phyloP scores from a whole-genome alignment of 2,113 vertebrate genomes.

The Sylvicapra grimmia region DNA sequence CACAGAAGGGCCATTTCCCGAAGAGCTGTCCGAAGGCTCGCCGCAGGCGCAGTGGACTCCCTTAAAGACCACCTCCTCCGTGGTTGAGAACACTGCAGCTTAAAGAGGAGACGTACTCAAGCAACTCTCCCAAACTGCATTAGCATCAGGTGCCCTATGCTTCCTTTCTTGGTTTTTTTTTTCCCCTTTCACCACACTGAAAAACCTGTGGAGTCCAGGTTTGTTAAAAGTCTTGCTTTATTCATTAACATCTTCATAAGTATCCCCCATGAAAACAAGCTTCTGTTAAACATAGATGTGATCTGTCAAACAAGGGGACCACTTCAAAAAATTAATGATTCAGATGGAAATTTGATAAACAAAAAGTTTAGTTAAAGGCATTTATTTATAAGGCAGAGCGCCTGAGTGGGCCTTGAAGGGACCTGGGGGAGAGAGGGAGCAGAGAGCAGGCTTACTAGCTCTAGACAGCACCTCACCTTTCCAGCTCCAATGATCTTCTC shows the following conservation, averaged over 20 bases:
- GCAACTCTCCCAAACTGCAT: not conserved
- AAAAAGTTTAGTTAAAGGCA: not conserved
- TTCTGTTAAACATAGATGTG: not conserved
- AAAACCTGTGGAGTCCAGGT: not conserved
- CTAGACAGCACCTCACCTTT: slow-evolving; percentile 81
- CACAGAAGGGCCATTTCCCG: not conserved
- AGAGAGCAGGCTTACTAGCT: not conserved
- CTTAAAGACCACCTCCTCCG: not conserved
- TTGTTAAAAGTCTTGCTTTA: not conserved
- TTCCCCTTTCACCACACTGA: not conserved
- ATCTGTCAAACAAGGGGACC: not conserved
- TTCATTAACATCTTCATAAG: no score
- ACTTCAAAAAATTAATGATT: not conserved
- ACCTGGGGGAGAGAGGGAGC: not conserved
- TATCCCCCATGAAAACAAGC: not conserved
- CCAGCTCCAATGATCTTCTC: slow-evolving; percentile 96
- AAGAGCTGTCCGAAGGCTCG: not conserved
- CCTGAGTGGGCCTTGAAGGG: not conserved
- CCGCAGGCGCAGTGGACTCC: not conserved
- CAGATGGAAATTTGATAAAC: not conserved
- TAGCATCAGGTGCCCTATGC: not conserved
- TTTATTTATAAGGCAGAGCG: not conserved
- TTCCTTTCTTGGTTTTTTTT: not conserved
- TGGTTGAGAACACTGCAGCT: not conserved
- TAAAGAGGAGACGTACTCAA: not conserved